These are phyloP conservation scores for Falco novaeseelandiae DNA, from an alignment of 2,797 vertebrate genomes.

Conservation along the genomic window DNA sequence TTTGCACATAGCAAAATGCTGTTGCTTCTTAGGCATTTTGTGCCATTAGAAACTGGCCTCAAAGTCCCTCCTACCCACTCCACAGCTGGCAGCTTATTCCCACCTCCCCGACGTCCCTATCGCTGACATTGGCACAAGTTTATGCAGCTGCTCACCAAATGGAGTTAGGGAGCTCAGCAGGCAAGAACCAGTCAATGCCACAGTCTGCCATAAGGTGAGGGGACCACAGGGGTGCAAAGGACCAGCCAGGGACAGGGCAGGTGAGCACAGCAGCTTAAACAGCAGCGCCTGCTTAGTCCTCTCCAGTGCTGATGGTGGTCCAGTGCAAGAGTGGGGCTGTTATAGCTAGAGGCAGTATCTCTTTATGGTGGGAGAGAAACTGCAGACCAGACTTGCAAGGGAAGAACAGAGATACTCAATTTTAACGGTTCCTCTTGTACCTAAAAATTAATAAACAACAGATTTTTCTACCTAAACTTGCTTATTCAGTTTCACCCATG, in stretches of 20 bases:
- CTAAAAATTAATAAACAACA: not conserved
- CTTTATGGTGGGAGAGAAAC: not conserved
- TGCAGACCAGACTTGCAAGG: not conserved
- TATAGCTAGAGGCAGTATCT: not conserved
- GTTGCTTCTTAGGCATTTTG: not conserved
- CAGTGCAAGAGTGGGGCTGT: accelerated
- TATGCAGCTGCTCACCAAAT: not conserved
- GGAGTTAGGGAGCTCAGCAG: not conserved
- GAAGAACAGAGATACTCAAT: not conserved
- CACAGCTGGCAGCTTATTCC: not conserved
- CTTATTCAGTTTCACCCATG: not conserved
- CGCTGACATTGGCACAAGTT: not conserved
- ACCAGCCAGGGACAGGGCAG: not conserved
- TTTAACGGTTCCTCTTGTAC: not conserved
- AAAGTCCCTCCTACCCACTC: not conserved
- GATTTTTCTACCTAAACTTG: not conserved
- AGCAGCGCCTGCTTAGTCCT: not conserved
- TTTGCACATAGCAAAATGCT: accelerated
- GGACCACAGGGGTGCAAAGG: not conserved
- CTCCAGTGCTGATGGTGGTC: not conserved
- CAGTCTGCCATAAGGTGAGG: not conserved
- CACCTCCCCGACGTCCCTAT: not conserved
- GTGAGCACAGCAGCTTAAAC: not conserved
- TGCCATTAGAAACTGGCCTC: not conserved
- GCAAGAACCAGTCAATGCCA: not conserved